Base-by-base conservation (phyloP, 2,113 vertebrate species). In the Oceanodroma tethys region DNA sequence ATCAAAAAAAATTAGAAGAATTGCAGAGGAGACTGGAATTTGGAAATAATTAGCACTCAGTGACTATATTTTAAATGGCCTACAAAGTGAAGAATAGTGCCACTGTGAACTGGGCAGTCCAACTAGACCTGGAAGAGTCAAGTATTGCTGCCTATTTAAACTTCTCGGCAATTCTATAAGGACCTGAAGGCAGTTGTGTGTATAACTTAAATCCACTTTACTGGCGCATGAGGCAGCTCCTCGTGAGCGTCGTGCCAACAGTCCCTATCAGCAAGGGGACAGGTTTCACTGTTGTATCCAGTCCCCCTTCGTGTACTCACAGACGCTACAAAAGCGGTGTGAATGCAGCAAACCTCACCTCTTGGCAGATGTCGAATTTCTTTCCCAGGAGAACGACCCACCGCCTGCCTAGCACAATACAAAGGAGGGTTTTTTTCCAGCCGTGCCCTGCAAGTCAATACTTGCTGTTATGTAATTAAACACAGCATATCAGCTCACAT, bases 401-500 rank as follows among this genome's bases (percentile, higher is more conserved):
- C 38, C 1, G 47, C 94, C 80, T 81, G 92, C 95, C 88, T 63
- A 67, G 63, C 63, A 68, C 79, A 91, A 79, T 34, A 91, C 94
- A 95, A 94, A 96, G 93, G 34, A 74, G 83, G 65, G 1, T 58
- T 59, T 71, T 52, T 59, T 89, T 55, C 88, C 83, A 94, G 68
- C 91, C 60, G 0, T 91, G 91, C 91, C 86, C 78, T 92, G 94
- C 94, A 81, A 92, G 95, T 94, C 96, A 91, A 59, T 84, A 91
- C 94, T 91, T 4, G 38, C 94, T 92, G 88, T 84, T 93, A 52
- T 74, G 90, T 93, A 86, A 96, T 81, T 91, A 97, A 93, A 94
- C 83, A 79, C 76, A 75, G 60, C 68, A 2, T 91, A 95, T 93
- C 93, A 56, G 93, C 86, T 94, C 92, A 89, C 60, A 50, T 23